phyloP scores from a whole-genome alignment of 1,140 invertebrate genomes.

The Palaemon carinicauda region DNA sequence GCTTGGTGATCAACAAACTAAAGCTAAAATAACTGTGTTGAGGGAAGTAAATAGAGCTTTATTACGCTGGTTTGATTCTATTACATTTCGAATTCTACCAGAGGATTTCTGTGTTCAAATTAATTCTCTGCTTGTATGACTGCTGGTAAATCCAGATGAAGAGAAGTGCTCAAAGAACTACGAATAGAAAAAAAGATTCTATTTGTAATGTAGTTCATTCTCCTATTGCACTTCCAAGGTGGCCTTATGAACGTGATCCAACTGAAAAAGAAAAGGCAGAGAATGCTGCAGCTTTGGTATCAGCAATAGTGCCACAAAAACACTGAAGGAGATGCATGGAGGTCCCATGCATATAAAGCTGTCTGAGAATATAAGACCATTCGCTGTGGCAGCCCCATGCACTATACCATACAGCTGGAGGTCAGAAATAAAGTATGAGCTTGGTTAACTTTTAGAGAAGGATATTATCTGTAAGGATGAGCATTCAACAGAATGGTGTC shows the following conservation, averaged over 20 bases:
- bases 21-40: neutral
- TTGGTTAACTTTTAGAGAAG: neutral
- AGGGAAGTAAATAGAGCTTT: neutral
- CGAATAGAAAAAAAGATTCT: too few relatives aligned
- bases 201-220: too few relatives aligned
- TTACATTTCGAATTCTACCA: neutral
- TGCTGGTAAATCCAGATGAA: neutral
- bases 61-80: constrained; percentile 3
- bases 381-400: too few relatives aligned
- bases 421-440: neutral
- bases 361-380: too few relatives aligned
- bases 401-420: too few relatives aligned
- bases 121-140: neutral
- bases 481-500: constrained; percentile 21
- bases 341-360: constrained; percentile 29
- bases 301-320: neutral
- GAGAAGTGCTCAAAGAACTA: too few relatives aligned
- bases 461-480: constrained; percentile 26
- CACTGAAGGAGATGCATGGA: neutral
- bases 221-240: neutral
- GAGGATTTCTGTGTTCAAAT: neutral
- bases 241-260: neutral
- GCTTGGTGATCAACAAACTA: too few relatives aligned
- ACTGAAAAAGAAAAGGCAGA: neutral
- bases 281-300: too few relatives aligned